Evolutionary conservation across 2,113 vertebrate genomes (phyloP).

Genomic region (Geothlypis trichas): DNA sequence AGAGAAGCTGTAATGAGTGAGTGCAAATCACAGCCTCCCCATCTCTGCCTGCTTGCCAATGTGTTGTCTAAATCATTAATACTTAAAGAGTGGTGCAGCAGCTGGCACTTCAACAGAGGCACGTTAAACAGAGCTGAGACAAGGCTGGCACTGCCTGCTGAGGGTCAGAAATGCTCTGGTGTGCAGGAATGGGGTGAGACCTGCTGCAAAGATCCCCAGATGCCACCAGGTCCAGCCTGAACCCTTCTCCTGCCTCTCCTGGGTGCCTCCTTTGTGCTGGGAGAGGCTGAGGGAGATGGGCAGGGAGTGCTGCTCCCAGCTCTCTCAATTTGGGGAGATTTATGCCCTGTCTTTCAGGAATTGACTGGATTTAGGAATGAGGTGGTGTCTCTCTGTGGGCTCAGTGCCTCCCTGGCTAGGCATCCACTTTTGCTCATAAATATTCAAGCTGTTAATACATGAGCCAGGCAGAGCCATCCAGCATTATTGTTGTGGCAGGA

Average conservation of each 20-base stretch:
- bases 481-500: neutral
- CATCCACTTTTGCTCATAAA: conserved; percentile 32
- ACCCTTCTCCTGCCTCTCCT: neutral
- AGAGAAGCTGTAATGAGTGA: neutral
- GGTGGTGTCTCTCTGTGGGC: neutral
- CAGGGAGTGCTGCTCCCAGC: neutral
- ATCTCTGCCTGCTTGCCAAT: neutral
- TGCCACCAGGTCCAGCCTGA: neutral
- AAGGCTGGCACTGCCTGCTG: neutral
- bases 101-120: conserved; percentile 8
- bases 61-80: conserved; percentile 25
- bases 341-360: neutral
- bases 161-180: neutral
- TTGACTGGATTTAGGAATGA: neutral
- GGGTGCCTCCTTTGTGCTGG: neutral
- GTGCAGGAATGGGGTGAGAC: neutral
- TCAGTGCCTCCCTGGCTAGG: neutral
- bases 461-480: neutral
- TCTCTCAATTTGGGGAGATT: neutral
- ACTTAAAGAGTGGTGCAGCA: neutral
- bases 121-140: neutral
- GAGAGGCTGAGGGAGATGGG: neutral
- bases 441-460: conserved; percentile 15
- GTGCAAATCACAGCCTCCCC: neutral
- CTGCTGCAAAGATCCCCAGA: neutral